Evolutionary conservation across 1,140 invertebrate genomes (phyloP).

Genomic region (Drosophila erecta): DNA sequence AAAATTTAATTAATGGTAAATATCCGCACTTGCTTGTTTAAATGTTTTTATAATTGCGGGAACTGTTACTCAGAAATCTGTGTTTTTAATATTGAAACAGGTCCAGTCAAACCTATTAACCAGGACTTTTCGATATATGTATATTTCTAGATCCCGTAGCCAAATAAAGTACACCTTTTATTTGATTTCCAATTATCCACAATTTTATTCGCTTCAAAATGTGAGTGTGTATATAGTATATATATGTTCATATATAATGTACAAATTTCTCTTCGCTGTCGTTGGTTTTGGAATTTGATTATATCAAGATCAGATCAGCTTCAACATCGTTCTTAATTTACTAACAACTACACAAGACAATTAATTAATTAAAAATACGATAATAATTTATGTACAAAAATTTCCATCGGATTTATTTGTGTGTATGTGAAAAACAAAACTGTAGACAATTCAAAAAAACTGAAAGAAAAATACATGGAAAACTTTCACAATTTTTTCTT

Average conservation of each 20-base stretch:
- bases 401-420: constrained; percentile 75
- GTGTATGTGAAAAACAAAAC: constrained; percentile 58
- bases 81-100: no score
- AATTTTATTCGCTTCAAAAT: constrained; percentile 81
- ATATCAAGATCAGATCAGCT: constrained; percentile 43
- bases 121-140: no score
- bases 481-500: constrained; percentile 37
- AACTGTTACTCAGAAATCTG: no score
- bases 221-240: constrained; percentile 37
- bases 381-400: constrained; percentile 80
- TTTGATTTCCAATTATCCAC: constrained; percentile 77
- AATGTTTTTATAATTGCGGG: background rate
- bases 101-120: no score
- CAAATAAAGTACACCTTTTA: background rate
- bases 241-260: constrained; percentile 63
- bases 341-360: constrained; percentile 67
- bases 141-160: background rate
- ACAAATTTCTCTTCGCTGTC: constrained; percentile 60
- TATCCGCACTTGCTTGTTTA: background rate
- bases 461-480: constrained; percentile 34
- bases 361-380: constrained; percentile 78
- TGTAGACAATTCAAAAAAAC: constrained; percentile 55
- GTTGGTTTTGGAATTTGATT: constrained; percentile 48
- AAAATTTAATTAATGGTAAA: constrained; percentile 39
- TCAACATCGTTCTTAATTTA: constrained; percentile 65